These are phyloP conservation scores for Apotomis turbidana DNA, from an alignment of 2,888 invertebrate species.

Conservation along the genomic window DNA sequence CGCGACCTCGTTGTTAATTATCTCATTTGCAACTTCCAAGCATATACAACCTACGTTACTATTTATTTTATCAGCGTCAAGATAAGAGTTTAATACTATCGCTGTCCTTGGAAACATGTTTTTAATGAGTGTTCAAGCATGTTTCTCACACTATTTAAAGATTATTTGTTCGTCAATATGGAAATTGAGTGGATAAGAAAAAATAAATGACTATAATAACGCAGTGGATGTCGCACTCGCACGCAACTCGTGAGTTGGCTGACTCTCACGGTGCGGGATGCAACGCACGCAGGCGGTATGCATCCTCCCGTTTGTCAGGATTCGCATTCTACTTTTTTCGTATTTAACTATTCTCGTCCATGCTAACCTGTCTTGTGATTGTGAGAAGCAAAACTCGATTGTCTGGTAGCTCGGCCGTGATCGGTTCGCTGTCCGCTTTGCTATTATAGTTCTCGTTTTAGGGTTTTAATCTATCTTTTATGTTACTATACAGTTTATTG, in stretches of 20 bases:
- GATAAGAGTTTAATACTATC: conserved; percentile 32
- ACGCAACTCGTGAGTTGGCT: conserved; percentile 55
- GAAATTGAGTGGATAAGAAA: conserved; percentile 25
- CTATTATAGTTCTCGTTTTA: conserved; percentile 52
- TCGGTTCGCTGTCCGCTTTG: conserved; percentile 50
- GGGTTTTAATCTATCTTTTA: conserved; percentile 54
- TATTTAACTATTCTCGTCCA: conserved; percentile 48
- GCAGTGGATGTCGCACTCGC: conserved; percentile 45
- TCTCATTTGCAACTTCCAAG: conserved; percentile 27
- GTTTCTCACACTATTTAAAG: conserved; percentile 31
- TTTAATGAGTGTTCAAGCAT: conserved; percentile 19
- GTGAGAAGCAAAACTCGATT: conserved; percentile 75
- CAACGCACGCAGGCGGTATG: conserved; percentile 60
- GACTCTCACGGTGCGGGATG: conserved; percentile 65
- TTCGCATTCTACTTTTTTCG: conserved; percentile 68
- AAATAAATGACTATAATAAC: conserved; percentile 44
- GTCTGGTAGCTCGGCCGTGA: conserved; percentile 47
- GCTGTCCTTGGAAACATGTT: conserved; percentile 30
- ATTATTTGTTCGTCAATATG: conserved; percentile 29
- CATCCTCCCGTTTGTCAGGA: conserved; percentile 60
- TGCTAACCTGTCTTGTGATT: conserved; percentile 63
- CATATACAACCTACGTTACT: conserved; percentile 27
- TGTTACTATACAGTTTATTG: conserved; percentile 56
- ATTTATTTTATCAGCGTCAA: conserved; percentile 31
- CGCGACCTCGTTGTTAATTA: conserved; percentile 38